Percentiles rank a stretch among this genome's conserved stretches.
phyloP scores from a whole-genome alignment of 2,113 vertebrate species.

The Herpetotheres cachinnans region DNA sequence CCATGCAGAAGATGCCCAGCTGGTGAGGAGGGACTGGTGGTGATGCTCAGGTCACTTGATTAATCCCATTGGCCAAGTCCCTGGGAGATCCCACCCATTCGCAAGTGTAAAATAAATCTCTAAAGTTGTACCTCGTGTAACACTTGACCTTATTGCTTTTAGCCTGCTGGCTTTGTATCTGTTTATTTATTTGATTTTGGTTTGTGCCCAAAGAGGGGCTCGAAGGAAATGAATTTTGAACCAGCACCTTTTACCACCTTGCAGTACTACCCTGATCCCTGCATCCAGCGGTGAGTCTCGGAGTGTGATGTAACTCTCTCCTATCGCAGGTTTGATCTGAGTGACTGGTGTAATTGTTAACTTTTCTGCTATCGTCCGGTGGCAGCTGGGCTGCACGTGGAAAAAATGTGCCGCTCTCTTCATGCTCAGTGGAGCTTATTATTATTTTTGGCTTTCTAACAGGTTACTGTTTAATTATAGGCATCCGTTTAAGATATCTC shows the following conservation, averaged over 20 bases:
- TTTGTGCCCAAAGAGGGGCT: constrained; percentile 68
- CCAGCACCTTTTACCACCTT: constrained; percentile 83
- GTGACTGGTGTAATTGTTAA: constrained; percentile 52
- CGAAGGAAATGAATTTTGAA: constrained; percentile 86
- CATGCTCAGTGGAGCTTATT: constrained; percentile 53
- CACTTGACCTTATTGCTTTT: constrained; percentile 89
- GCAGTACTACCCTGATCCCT: constrained; percentile 88
- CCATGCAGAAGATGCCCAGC: constrained; percentile 82
- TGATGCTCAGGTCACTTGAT: constrained; percentile 79
- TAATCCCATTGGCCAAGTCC: constrained; percentile 85
- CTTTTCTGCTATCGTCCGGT: constrained; percentile 23
- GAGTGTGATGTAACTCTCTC: constrained; percentile 19
- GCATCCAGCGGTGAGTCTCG: constrained; percentile 91
- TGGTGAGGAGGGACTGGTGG: constrained; percentile 80
- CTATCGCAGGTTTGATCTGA: constrained; percentile 33
- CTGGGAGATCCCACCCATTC: constrained; percentile 81
- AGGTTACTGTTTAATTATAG: constrained; percentile 62
- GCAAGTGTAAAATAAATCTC: constrained; percentile 87
- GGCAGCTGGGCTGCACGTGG: constrained; percentile 52
- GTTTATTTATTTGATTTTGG: constrained; percentile 69
- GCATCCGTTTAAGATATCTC: constrained; percentile 57
- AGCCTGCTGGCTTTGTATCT: constrained; percentile 75
- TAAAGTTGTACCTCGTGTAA: constrained; percentile 83
- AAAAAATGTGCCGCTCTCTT: constrained; percentile 56
- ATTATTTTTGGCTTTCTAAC: constrained; percentile 64